Conservation (phyloP, 2,888 invertebrate species). For the Tetheella fluctuosa region DNA sequence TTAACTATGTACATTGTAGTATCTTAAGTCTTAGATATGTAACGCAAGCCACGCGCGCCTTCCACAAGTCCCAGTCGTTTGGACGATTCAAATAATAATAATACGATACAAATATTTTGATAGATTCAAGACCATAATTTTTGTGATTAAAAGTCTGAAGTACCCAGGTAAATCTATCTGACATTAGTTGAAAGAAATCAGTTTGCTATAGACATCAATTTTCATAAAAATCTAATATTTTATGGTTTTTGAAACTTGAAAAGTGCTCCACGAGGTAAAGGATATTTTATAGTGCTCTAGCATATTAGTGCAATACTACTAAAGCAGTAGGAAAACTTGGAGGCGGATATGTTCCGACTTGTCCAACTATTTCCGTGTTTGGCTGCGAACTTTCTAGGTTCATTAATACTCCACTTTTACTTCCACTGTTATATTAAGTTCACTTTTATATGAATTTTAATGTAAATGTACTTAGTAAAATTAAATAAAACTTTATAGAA, state of each 20-base stretch:
- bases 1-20: not conserved
- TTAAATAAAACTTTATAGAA: too few relatives aligned
- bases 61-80: too few relatives aligned
- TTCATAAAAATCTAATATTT: not conserved
- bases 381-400: slow-evolving; percentile 41
- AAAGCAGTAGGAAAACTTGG: slow-evolving; percentile 33
- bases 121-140: not conserved
- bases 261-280: slow-evolving; percentile 8
- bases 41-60: too few relatives aligned
- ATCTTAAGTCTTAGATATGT: too few relatives aligned
- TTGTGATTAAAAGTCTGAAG: not conserved
- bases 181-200: not conserved
- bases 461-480: not conserved
- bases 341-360: slow-evolving; percentile 40
- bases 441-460: slow-evolving; percentile 17
- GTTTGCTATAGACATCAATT: not conserved
- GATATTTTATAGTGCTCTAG: slow-evolving; percentile 15
- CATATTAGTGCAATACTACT: slow-evolving; percentile 21
- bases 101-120: not conserved
- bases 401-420: slow-evolving; percentile 39
- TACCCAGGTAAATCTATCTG: not conserved
- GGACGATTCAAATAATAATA: too few relatives aligned
- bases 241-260: slow-evolving; percentile 13
- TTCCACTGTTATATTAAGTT: slow-evolving; percentile 28
- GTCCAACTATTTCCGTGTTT: slow-evolving; percentile 42